Evolutionary conservation across 2,888 invertebrate genomes (phyloP).

Genomic region (Galeruca laticollis): DNA sequence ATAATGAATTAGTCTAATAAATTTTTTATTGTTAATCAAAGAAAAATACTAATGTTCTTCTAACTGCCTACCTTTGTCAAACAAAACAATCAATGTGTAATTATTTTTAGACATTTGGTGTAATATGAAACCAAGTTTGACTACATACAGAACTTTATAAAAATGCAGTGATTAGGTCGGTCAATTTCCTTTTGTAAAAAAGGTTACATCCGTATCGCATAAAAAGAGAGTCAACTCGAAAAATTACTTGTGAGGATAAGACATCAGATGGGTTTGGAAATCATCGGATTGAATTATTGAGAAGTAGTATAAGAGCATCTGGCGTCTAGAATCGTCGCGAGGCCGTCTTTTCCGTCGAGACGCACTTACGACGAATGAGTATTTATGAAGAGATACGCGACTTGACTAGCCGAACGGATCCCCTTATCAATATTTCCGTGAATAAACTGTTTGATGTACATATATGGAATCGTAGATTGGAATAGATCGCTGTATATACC

Average conservation of each 20-base stretch:
- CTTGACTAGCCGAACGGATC: slow-evolving; percentile 54
- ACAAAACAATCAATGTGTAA: no score
- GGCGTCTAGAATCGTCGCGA: slow-evolving; percentile 53
- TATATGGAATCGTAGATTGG: slow-evolving; percentile 25
- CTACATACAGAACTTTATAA: not conserved
- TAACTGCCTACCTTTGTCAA: no score
- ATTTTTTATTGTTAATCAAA: no score
- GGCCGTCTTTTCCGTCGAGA: slow-evolving; percentile 50
- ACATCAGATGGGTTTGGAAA: slow-evolving; percentile 58
- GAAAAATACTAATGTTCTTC: no score
- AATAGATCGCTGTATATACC: slow-evolving; percentile 20
- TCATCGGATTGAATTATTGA: slow-evolving; percentile 58
- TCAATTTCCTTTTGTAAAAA: slow-evolving; percentile 8
- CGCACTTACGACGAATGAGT: slow-evolving; percentile 56
- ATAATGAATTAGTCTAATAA: no score
- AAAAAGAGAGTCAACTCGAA: slow-evolving; percentile 15
- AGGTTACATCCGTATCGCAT: slow-evolving; percentile 40
- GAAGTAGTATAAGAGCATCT: slow-evolving; percentile 56
- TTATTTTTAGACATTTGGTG: not conserved
- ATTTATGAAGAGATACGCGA: slow-evolving; percentile 57
- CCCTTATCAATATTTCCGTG: slow-evolving; percentile 49
- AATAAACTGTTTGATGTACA: slow-evolving; percentile 39
- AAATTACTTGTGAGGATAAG: slow-evolving; percentile 36
- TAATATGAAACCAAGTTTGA: not conserved
- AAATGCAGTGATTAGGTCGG: not conserved